These are phyloP conservation scores for Pachyseris speciosa DNA, from an alignment of 64 coral and sea anemone species.

Conservation along the genomic window DNA sequence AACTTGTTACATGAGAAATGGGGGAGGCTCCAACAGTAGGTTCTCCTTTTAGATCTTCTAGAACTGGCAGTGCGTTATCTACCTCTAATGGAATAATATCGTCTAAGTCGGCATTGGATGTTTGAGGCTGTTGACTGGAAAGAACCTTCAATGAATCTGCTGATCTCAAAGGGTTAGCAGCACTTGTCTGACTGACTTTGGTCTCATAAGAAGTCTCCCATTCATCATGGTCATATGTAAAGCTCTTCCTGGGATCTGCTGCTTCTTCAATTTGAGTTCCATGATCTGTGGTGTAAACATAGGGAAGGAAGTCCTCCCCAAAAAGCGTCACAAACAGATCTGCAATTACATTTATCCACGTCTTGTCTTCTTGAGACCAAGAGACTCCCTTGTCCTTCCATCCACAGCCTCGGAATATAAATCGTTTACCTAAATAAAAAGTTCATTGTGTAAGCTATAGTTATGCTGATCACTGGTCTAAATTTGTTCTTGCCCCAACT, in stretches of 20 bases:
- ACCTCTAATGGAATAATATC: background rate
- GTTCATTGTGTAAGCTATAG: no score
- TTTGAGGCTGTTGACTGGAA: background rate
- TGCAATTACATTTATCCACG: conserved; percentile 40
- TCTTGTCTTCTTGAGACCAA: conserved; percentile 40
- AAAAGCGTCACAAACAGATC: conserved; percentile 37
- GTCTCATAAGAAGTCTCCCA: conserved; percentile 1
- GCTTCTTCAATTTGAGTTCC: background rate
- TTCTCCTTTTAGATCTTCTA: background rate
- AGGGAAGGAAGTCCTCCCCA: conserved; percentile 40
- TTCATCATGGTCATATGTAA: conserved; percentile 36
- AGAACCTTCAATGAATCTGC: background rate
- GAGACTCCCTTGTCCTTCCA: conserved; percentile 9
- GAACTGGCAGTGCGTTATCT: background rate
- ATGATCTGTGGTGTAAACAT: conserved; percentile 25
- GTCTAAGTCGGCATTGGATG: no score
- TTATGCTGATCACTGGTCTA: no score
- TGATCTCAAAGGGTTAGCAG: background rate
- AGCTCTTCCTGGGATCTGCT: conserved; percentile 22
- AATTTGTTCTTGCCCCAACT: no score
- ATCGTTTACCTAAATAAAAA: conserved; percentile 12
- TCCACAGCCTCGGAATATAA: conserved; percentile 56
- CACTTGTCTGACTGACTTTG: background rate
- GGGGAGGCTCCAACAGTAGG: no score
- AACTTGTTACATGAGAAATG: no score